Evolutionary conservation across 2,113 vertebrate genomes (phyloP), one percentile per base, ranked within the genome.

Genomic region (Melanocharis versteri): DNA sequence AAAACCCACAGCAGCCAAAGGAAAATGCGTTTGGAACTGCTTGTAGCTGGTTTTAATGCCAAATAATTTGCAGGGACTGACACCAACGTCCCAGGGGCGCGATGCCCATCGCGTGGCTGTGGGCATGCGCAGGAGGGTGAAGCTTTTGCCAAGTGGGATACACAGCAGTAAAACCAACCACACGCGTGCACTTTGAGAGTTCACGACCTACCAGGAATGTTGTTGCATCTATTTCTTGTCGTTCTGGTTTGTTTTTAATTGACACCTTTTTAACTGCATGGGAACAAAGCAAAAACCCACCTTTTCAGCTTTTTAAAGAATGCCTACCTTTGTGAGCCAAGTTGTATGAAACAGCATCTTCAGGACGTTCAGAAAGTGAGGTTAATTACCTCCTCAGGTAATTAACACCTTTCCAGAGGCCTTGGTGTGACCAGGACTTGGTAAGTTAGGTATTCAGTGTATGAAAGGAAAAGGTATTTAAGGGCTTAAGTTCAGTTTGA

Each of bases 401-500:
- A 94, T 95, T 87, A 89, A 53, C 2, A 3, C 70, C 60, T 83
- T 95, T 64, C 48, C 45, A 89, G 37, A 90, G 81, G 90, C 62
- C 68, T 75, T 77, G 42, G 72, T 54, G 33, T 64, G 58, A 50
- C 60, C 48, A 69, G 66, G 68, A 54, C 57, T 91, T 69, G 79
- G 75, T 80, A 61, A 83, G n/a, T 54, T 56, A 69, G 72, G 18
- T 94, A 58, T 81, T 96, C 79, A 86, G 93, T 66, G 12, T 79
- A 84, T 40, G 86, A 79, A 97, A 94, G 95, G 62, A 93, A 90
- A 97, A 93, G 91, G 90, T 95, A 71, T 31, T 91, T 94, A 98
- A 98, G 97, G 98, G 97, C 97, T 98, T 95, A 87, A 86, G 87
- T 92, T 95, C 84, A 76, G 88, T 89, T 71, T 95, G 96, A 95